Conservation (phyloP, 2,888 invertebrate species). For the Drosophila birchii region DNA sequence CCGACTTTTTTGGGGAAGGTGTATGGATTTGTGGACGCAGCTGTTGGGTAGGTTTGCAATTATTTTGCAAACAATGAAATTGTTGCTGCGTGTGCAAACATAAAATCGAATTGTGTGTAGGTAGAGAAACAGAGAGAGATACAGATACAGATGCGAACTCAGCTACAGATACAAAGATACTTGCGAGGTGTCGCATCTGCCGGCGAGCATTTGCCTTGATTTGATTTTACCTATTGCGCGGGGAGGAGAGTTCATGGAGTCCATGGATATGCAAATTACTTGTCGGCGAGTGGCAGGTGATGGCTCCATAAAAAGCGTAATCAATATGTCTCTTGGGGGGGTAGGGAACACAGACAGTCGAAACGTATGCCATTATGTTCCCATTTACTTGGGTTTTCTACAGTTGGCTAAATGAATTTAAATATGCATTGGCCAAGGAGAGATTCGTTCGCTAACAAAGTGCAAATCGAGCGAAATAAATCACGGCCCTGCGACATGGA, state of each 20-base stretch:
- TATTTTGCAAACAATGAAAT: constrained; percentile 84
- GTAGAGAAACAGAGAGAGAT: constrained; percentile 29
- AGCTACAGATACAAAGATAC: constrained; percentile 42
- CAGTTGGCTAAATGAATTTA: constrained; percentile 23
- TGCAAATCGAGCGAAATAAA: constrained; percentile 62
- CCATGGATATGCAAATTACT: constrained; percentile 69
- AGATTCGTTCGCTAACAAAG: constrained; percentile 57
- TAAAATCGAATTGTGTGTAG: constrained; percentile 75
- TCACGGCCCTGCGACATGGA: constrained; percentile 31
- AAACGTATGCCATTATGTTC: constrained; percentile 42
- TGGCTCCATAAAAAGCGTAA: constrained; percentile 65
- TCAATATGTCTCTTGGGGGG: constrained; percentile 45
- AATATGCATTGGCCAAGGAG: constrained; percentile 5
- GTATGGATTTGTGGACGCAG: constrained; percentile 65
- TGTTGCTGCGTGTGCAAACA: constrained; percentile 80
- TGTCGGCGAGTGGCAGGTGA: constrained; percentile 64
- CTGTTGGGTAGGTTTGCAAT: constrained; percentile 82
- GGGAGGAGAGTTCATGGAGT: constrained; percentile 49
- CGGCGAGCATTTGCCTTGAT: constrained; percentile 69
- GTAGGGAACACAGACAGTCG: not conserved
- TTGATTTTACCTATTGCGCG: constrained; percentile 69
- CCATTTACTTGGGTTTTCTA: constrained; percentile 37
- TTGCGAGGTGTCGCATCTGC: constrained; percentile 65
- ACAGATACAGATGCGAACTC: constrained; percentile 19
- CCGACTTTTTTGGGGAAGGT: constrained; percentile 3